Base-by-base conservation (phyloP, 2,888 invertebrate species). In the Odontothrips loti region DNA sequence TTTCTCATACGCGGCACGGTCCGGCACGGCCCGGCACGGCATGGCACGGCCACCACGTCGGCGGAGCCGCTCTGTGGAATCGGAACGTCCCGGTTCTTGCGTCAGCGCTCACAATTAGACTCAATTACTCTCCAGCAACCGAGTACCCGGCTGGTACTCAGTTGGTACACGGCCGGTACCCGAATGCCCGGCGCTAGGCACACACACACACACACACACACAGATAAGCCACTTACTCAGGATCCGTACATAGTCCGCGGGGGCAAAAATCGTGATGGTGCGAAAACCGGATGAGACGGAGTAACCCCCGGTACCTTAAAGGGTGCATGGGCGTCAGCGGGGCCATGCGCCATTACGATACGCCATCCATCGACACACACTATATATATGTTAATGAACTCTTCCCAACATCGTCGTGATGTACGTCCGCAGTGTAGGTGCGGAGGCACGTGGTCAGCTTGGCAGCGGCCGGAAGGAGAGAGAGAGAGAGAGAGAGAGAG, bases 71-170 rank as follows among this genome's bases (percentile, higher is more conserved):
- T 0, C 58, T 15, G 58, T 20, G 58, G 68, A 75, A 75, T 75
- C 68, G 68, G 68, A 75, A 75, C 68, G 68, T 23, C 68, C 68
- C 68, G 68, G 68, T 75, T 68, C 68, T 68, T 75, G 68, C 68
- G 68, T 75, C 68, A 75, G 68, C 68, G 23, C 68, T 23, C 68
- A 75, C 68, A 75, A 75, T 75, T 75, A 68, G 68, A 27, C 27
- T 27, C 68, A 75, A 75, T 75, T 75, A 75, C 68, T 75, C 23
- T 27, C 23, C 23, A n/a, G n/a, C 68, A 75, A 75, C 68, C 68
- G 68, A 27, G 68, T 75, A 75, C 68, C 68, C 58, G 58, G 20
- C n/a, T 17, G 17, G 20, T 58, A 43, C 34, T 6, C 34, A 6
- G 34, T 6, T 43, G n/a, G 34, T n/a, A 58, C 58, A 11, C 58